Evolutionary conservation across 2,113 vertebrate genomes (phyloP), one percentile per base, ranked within the genome.

Genomic region (Archilochus colubris): DNA sequence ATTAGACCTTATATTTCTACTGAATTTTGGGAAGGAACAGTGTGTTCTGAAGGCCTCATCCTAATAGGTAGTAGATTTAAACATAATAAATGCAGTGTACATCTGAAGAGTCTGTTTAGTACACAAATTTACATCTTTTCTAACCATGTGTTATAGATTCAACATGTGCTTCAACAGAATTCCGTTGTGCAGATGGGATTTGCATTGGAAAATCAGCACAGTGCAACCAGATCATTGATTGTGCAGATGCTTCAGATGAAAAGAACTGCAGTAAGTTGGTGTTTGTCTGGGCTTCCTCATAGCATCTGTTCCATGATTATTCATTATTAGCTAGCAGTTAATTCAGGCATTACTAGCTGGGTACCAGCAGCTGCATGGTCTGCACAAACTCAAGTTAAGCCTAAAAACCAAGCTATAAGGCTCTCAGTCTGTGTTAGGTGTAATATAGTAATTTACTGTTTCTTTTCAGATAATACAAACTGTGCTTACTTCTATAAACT

Each of bases 181-280:
- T 98, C 80, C 98, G 89, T 53, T 99, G 99, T 90, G 98, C 98
- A 74, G 99, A 99, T 77, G 99, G 99, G 68, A 94, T 90, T 72
- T 99, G 99, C 70, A 92, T 99, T 66, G 97, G 98, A 67, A 98
- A 97, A 97, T 98, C 99, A 30, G 98, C 98, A 53, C 98, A 86
- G 91, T 99, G 99, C 97, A 99, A 99, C 98, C 99, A 99, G 98
- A 98, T 99, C 97, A 97, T 99, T 14, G 99, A 99, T 93, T 99
- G 99, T 82, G 97, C 98, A 25, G 99, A 99, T 78, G 99, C 99
- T 91, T 99, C 99, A 1, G 99, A 99, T 95, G 99, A 99, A 94
- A 99, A 98, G 96, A 98, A 84, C 94, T 99, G 99, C 97, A 99
- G 99, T 99, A 97, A 99, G 99, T 91, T 94, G 25, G 21, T 48